Conservation (phyloP, 2,888 invertebrate species). For the Lutraria lutraria region DNA sequence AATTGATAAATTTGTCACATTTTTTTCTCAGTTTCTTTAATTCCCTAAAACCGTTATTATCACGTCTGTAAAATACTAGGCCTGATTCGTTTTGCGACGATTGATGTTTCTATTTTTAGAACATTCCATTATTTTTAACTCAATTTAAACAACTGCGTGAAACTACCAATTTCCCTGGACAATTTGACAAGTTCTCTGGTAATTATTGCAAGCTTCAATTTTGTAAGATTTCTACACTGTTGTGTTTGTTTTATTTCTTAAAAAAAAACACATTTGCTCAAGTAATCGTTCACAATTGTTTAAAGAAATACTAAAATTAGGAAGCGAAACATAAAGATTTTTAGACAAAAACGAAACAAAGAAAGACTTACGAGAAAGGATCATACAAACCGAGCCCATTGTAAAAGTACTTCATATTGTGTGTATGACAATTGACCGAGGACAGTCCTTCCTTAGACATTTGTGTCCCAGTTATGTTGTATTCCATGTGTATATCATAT, state of each 20-base stretch:
- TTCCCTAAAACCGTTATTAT: background rate
- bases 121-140: background rate
- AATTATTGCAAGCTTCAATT: background rate
- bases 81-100: background rate
- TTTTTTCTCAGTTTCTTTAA: background rate
- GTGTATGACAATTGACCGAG: too few species aligned
- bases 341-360: background rate
- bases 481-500: too few species aligned
- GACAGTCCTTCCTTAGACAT: too few species aligned
- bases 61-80: background rate
- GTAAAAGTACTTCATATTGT: too few species aligned
- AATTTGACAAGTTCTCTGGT: background rate
- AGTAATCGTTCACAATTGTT: background rate
- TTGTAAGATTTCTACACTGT: background rate
- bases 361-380: too few species aligned
- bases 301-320: background rate
- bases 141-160: background rate
- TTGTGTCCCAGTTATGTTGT: too few species aligned
- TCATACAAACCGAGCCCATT: too few species aligned
- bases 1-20: background rate
- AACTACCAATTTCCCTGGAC: background rate
- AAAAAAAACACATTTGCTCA: background rate
- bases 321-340: background rate
- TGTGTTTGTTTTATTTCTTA: background rate
- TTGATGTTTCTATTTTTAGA: background rate